Evolutionary conservation across 2,113 vertebrate genomes (phyloP).

Genomic region (Corynorhinus townsendii): DNA sequence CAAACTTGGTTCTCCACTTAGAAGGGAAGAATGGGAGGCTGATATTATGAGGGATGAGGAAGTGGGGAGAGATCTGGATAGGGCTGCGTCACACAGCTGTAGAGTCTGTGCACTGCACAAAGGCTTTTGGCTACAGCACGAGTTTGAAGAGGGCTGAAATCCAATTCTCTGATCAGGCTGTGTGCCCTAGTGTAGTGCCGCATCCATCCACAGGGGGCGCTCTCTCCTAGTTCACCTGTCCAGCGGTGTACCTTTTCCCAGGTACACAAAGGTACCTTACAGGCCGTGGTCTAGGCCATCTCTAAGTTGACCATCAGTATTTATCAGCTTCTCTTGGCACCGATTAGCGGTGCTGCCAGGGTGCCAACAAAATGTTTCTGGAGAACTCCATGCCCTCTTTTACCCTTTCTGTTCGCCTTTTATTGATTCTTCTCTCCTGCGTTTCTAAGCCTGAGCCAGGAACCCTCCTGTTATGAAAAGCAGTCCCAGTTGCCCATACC

Average conservation of each 20-base stretch:
- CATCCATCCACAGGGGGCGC: not conserved
- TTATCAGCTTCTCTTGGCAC: constrained; percentile 56
- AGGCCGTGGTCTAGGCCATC: not conserved
- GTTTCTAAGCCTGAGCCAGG: constrained; percentile 72
- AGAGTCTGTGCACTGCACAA: not conserved
- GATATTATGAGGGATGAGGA: not conserved
- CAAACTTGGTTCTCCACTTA: not conserved
- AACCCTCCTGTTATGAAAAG: constrained; percentile 79
- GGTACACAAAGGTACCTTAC: not conserved
- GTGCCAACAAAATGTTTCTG: constrained; percentile 60
- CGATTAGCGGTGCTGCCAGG: constrained; percentile 41
- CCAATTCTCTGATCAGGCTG: not conserved
- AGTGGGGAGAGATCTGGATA: not conserved
- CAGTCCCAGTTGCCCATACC: constrained; percentile 74
- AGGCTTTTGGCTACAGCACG: not conserved
- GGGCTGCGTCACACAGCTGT: not conserved
- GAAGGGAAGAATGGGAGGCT: not conserved
- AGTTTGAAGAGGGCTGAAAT: not conserved
- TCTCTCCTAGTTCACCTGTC: not conserved
- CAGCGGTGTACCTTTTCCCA: not conserved
- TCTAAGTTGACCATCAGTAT: constrained; percentile 36
- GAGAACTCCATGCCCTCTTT: constrained; percentile 52
- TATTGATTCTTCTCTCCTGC: constrained; percentile 70
- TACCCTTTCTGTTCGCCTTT: constrained; percentile 52
- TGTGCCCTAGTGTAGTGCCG: not conserved